Evolutionary conservation across 2,888 invertebrate genomes (phyloP).

Genomic region (Chloromyia formosa): DNA sequence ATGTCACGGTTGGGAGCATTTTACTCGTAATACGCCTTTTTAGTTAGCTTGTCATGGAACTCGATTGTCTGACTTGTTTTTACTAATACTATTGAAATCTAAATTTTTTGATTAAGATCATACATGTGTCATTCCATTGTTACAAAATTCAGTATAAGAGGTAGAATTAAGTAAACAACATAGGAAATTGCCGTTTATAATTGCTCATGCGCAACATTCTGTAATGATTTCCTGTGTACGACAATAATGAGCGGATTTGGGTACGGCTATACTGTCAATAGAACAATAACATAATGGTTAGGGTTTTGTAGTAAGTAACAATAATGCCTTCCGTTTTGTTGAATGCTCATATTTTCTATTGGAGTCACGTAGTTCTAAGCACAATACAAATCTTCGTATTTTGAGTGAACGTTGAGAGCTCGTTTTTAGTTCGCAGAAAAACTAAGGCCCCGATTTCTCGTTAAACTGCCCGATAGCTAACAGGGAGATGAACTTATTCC

Average conservation of each 20-base stretch:
- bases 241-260: neutral
- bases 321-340: too few species aligned
- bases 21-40: slow-evolving; percentile 10
- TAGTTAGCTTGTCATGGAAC: neutral
- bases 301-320: too few species aligned
- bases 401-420: too few species aligned
- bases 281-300: too few species aligned
- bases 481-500: too few species aligned
- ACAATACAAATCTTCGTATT: too few species aligned
- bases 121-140: slow-evolving; percentile 26
- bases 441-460: too few species aligned
- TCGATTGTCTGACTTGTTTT: neutral
- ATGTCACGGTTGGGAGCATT: slow-evolving; percentile 15
- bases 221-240: slow-evolving; percentile 9
- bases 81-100: neutral
- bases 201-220: slow-evolving; percentile 15
- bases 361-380: too few species aligned
- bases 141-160: neutral
- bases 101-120: neutral
- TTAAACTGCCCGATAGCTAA: too few species aligned
- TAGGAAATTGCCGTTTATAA: slow-evolving; percentile 20
- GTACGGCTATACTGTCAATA: too few species aligned
- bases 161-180: neutral
- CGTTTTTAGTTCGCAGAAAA: too few species aligned
- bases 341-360: too few species aligned